Evolutionary conservation across 2,888 invertebrate genomes (phyloP).

Genomic region (Polydrusus cervinus): DNA sequence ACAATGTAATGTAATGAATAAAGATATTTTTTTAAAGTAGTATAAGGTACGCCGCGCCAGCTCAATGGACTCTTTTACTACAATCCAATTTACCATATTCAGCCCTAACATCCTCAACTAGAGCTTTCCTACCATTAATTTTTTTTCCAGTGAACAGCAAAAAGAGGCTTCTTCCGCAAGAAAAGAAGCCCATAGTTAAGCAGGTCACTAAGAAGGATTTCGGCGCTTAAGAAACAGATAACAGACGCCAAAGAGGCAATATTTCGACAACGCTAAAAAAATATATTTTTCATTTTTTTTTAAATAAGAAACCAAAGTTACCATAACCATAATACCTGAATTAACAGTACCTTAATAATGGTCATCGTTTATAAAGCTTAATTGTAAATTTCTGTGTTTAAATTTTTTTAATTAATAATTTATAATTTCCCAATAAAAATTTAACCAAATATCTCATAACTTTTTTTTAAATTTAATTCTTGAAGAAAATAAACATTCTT

Average conservation of each 20-base stretch:
- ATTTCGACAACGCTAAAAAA: neutral
- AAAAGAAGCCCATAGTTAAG: conserved; percentile 55
- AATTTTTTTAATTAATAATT: neutral
- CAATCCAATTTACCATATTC: no score
- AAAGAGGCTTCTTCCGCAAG: conserved; percentile 57
- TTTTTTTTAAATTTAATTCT: no score
- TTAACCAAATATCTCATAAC: no score
- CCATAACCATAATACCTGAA: conserved; percentile 37
- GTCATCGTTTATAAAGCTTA: neutral
- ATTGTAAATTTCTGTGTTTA: neutral
- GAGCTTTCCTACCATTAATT: no score
- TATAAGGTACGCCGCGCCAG: no score
- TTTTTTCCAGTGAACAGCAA: conserved; percentile 59
- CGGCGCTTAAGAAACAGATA: neutral
- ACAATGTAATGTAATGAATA: no score
- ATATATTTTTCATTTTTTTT: neutral
- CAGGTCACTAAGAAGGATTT: conserved; percentile 54
- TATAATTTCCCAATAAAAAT: neutral
- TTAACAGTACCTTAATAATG: conserved; percentile 21
- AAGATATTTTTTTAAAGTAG: no score
- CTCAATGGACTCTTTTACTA: no score
- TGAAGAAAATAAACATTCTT: no score
- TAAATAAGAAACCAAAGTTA: conserved; percentile 50
- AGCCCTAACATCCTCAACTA: no score
- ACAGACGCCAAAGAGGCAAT: neutral